A percentile compares a stretch with the other conserved stretches of the same genome.
Conservation (phyloP, 1,140 invertebrate species). For the Aricia agestis region DNA sequence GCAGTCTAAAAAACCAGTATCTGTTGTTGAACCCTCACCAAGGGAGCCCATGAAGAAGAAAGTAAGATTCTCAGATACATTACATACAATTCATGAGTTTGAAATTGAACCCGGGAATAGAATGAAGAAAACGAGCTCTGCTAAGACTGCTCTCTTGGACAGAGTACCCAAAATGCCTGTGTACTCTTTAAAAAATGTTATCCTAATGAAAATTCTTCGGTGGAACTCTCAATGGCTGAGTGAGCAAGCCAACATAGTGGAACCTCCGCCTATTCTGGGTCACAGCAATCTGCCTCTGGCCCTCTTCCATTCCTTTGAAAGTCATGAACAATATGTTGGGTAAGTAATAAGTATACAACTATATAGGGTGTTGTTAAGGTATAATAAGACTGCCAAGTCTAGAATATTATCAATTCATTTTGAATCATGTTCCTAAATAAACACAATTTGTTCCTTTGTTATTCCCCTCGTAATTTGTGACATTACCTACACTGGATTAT, state of each 20-base stretch:
- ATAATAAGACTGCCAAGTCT: too few relatives aligned
- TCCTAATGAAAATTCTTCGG: slow-evolving; percentile 55
- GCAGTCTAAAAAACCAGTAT: slow-evolving; percentile 23
- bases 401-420: too few relatives aligned
- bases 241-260: slow-evolving; percentile 48
- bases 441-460: too few relatives aligned
- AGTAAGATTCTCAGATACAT: slow-evolving; percentile 39
- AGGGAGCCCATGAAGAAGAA: slow-evolving; percentile 15
- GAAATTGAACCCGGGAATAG: slow-evolving; percentile 60
- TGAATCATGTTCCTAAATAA: too few relatives aligned
- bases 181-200: slow-evolving; percentile 56
- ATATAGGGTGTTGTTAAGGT: too few relatives aligned
- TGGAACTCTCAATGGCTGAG: slow-evolving; percentile 65
- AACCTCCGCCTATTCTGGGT: slow-evolving; percentile 59
- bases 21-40: slow-evolving; percentile 14
- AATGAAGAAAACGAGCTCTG: slow-evolving; percentile 53
- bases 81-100: slow-evolving; percentile 43
- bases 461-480: too few relatives aligned
- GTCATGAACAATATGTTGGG: slow-evolving; percentile 58
- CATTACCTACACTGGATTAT: too few relatives aligned
- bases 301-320: slow-evolving; percentile 49
- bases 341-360: slow-evolving; percentile 54
- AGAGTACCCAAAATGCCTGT: slow-evolving; percentile 36
- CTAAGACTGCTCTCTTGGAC: slow-evolving; percentile 48
- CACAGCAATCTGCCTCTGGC: slow-evolving; percentile 49